phyloP scores from a whole-genome alignment of 2,113 vertebrate genomes.

The Alaudala cheleensis region DNA sequence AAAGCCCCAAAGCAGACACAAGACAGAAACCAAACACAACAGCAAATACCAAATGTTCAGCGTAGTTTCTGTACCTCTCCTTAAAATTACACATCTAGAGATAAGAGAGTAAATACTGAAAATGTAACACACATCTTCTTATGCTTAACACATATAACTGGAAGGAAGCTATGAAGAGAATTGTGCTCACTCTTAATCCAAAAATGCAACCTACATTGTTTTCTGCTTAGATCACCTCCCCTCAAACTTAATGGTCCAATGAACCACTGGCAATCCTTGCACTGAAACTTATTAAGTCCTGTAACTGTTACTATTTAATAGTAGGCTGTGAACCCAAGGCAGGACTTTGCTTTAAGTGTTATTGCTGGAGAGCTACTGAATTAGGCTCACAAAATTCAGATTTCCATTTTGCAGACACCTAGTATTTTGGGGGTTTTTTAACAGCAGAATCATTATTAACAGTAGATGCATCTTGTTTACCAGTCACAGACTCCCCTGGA shows the following conservation, averaged over 20 bases:
- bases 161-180: background rate
- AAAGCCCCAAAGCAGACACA: background rate
- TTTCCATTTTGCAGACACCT: background rate
- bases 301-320: background rate
- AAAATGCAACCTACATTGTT: constrained; percentile 10
- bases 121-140: background rate
- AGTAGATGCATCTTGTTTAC: background rate
- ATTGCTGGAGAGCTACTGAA: background rate
- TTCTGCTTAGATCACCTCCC: constrained; percentile 27
- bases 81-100: background rate
- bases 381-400: background rate
- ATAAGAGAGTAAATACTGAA: background rate
- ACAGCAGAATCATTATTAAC: rapidly evolving
- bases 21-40: background rate
- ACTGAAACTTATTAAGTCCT: background rate
- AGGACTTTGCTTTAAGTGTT: background rate
- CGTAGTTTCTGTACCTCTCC: background rate
- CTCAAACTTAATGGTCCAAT: background rate
- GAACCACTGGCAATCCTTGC: background rate
- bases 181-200: background rate
- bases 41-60: background rate
- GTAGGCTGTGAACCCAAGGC: background rate
- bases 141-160: background rate
- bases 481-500: background rate
- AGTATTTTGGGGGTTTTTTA: background rate